Evolutionary conservation across 2,797 vertebrate species (phyloP).

Genomic region (Echeneis naucrates): DNA sequence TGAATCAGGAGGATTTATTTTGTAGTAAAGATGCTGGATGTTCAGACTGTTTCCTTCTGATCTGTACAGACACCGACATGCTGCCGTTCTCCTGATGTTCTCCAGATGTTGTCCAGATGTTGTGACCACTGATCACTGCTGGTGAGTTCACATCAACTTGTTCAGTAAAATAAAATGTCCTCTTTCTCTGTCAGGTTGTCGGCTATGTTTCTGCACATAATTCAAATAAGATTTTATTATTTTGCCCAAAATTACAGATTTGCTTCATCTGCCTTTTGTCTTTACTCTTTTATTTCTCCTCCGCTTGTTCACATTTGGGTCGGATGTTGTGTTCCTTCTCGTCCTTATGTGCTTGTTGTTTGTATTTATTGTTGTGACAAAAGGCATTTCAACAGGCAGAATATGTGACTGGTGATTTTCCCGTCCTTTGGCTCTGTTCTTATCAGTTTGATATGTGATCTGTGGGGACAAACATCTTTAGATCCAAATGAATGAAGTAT

Average conservation of each 20-base stretch:
- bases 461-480: too few species aligned
- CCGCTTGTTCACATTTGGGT: neutral
- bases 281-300: neutral
- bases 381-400: neutral
- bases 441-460: too few species aligned
- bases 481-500: too few species aligned
- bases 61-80: neutral
- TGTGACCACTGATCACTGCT: neutral
- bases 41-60: neutral
- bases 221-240: too few species aligned
- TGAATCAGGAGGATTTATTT: too few species aligned
- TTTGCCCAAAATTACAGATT: neutral
- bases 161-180: too few species aligned
- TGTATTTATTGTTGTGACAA: neutral
- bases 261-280: neutral
- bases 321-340: neutral
- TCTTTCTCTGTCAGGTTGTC: neutral
- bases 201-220: neutral
- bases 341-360: neutral
- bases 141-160: neutral
- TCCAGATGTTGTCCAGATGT: neutral
- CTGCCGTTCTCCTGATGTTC: neutral
- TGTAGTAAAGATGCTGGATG: neutral
- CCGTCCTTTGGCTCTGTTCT: too few species aligned
- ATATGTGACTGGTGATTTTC: too few species aligned